These are phyloP conservation scores for Meloidogyne chitwoodi DNA, from an alignment of 1,140 invertebrate species.

Conservation along the genomic window DNA sequence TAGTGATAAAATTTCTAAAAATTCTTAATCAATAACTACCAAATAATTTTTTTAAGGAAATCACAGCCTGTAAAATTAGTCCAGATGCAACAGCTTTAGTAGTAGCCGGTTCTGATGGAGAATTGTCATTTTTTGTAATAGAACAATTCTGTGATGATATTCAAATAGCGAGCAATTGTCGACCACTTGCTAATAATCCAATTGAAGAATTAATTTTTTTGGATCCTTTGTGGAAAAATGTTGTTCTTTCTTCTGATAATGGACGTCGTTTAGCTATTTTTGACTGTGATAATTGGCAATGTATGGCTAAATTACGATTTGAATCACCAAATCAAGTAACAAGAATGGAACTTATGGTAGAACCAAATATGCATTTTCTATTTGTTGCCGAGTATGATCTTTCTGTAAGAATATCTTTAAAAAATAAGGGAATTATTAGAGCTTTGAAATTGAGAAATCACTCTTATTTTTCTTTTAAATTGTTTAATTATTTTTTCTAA, in stretches of 20 bases:
- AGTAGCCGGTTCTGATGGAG: conserved; percentile 27
- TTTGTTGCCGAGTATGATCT: conserved; percentile 35
- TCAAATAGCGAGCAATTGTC: conserved; percentile 24
- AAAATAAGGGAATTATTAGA: background rate
- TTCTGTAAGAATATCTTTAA: conserved; percentile 16
- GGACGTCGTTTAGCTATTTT: conserved; percentile 38
- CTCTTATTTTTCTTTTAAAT: background rate
- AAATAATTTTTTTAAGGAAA: conserved; percentile 21
- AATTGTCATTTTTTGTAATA: conserved; percentile 30
- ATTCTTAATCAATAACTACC: background rate
- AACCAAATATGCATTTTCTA: conserved; percentile 26
- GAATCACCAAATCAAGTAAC: conserved; percentile 23
- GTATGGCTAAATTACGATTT: conserved; percentile 35
- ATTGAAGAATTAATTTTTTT: conserved; percentile 38
- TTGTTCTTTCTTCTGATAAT: conserved; percentile 33
- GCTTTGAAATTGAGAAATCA: too few relatives aligned
- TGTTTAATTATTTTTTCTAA: conserved; percentile 9
- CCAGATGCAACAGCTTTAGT: conserved; percentile 39
- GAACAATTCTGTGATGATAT: conserved; percentile 9
- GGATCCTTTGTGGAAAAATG: conserved; percentile 43
- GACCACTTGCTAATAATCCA: conserved; percentile 24
- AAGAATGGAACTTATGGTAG: conserved; percentile 28
- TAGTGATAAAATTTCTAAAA: background rate
- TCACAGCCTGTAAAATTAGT: conserved; percentile 35
- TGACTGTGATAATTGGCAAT: conserved; percentile 36